phyloP scores from a whole-genome alignment of 1,140 invertebrate species.

The Drosophila sturtevanti region DNA sequence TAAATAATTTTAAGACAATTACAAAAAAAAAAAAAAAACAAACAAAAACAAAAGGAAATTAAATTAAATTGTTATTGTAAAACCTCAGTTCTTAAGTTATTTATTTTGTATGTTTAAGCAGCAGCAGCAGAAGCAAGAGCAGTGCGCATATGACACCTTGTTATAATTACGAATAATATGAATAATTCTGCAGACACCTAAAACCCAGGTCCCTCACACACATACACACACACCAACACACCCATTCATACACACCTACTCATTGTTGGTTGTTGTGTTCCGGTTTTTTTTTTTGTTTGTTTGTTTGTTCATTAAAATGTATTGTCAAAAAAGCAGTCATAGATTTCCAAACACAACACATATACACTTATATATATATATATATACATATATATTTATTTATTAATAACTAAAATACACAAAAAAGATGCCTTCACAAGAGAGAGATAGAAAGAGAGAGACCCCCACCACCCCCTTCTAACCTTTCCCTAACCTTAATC shows the following conservation, averaged over 20 bases:
- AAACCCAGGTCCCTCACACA: conserved; percentile 18
- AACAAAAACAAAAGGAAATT: conserved; percentile 45
- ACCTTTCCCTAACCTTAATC: background rate
- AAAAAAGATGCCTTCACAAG: conserved; percentile 3
- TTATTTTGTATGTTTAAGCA: conserved; percentile 78
- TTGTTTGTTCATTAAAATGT: background rate
- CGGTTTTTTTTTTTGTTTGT: conserved; percentile 9
- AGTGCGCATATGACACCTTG: conserved; percentile 64
- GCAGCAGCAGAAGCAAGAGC: conserved; percentile 15
- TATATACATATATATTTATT: background rate
- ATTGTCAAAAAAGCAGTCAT: conserved; percentile 5
- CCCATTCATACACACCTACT: conserved; percentile 13
- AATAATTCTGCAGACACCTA: conserved; percentile 33
- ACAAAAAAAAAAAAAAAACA: conserved; percentile 23
- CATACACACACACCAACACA: conserved; percentile 9
- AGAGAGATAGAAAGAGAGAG: background rate
- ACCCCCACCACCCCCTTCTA: background rate
- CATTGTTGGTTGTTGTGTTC: conserved; percentile 18
- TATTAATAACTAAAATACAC: conserved; percentile 1
- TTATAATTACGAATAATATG: conserved; percentile 64
- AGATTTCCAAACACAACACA: background rate
- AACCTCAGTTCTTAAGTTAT: conserved; percentile 78
- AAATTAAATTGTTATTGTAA: conserved; percentile 80
- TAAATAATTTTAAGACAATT: conserved; percentile 75
- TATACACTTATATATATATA: background rate